Percentiles rank a stretch among this genome's conserved stretches.
These are phyloP conservation scores for Ligdia adustata DNA, from an alignment of 2,888 invertebrate species.

Conservation along the genomic window DNA sequence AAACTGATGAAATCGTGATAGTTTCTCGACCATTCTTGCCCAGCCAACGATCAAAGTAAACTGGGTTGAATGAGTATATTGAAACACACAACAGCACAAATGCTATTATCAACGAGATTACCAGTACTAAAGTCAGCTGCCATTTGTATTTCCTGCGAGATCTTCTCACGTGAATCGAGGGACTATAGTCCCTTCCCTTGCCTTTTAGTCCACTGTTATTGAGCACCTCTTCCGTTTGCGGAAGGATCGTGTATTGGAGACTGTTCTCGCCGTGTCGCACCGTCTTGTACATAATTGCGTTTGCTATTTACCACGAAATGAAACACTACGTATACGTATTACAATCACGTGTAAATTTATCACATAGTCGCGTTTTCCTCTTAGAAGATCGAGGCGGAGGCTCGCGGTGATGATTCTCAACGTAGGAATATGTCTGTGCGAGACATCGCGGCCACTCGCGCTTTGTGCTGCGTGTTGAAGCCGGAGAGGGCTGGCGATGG, in stretches of 20 bases:
- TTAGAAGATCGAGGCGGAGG: slow-evolving; percentile 8
- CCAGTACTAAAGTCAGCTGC: slow-evolving; percentile 66
- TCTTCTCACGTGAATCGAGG: slow-evolving; percentile 72
- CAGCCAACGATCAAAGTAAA: slow-evolving; percentile 29
- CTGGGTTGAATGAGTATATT: slow-evolving; percentile 58
- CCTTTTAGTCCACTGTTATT: slow-evolving; percentile 84
- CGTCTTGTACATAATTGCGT: slow-evolving; percentile 87
- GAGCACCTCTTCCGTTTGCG: slow-evolving; percentile 87
- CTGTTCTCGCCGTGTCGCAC: slow-evolving; percentile 90
- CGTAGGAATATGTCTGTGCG: slow-evolving; percentile 55
- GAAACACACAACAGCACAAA: slow-evolving; percentile 40
- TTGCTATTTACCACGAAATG: slow-evolving; percentile 59
- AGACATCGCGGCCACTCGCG: slow-evolving; percentile 62
- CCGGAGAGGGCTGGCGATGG: slow-evolving; percentile 37
- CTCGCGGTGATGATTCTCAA: slow-evolving; percentile 51
- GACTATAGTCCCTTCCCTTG: slow-evolving; percentile 79
- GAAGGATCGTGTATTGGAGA: slow-evolving; percentile 89
- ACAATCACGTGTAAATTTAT: slow-evolving; percentile 55
- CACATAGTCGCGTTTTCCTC: slow-evolving; percentile 64
- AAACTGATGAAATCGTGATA: slow-evolving; percentile 44
- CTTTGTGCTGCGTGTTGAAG: slow-evolving; percentile 70
- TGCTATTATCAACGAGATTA: slow-evolving; percentile 63
- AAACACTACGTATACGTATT: slow-evolving; percentile 69
- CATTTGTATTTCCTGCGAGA: slow-evolving; percentile 64
- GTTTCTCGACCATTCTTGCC: slow-evolving; percentile 4